Base-by-base conservation (phyloP, 2,888 invertebrate genomes). In the Lepidochrysops patricia region DNA sequence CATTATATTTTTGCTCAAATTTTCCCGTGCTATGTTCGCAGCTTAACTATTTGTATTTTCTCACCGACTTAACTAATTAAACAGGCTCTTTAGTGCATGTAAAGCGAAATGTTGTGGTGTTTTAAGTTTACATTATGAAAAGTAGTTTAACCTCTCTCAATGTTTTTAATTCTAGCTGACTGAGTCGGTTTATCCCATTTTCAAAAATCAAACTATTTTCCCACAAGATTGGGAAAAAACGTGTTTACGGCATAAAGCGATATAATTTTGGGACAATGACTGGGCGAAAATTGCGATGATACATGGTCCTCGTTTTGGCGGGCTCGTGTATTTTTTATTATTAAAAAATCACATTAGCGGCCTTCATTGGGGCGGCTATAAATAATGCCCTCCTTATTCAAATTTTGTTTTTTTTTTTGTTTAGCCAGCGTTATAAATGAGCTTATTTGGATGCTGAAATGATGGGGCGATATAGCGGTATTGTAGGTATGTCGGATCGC, bases 361-460 rank as follows among this genome's bases (percentile, higher is more conserved):
- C 86, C 85, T 87, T 88, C 88, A 88, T 88, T 88, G 87, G 89
- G 86, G 85, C 86, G 85, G 87, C 77, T 84, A 89, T 89, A 89
- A 89, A 89, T 88, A 87, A 88, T 88, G 87, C 82, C 75, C 86
- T 89, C 87, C 88, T 89, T 89, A 89, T 89, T 88, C 88, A 89
- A 89, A 84, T 88, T 88, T 87, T 86, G 85, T 86, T 84, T 86
- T 85, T 82, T n/a, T 84, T 88, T 85, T 88, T 87, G 86, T 86
- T 86, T 81, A 80, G 77, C 84, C 83, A 78, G 76, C 76, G 87
- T 88, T 82, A 89, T 89, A 85, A 88, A 89, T 89, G 88, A 89
- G 88, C 87, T 88, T 89, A 89, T 89, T 89, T 89, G 83, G 83
- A 80, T 82, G 77, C 78, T 75, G 79, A 79, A 84, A 85, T 82